A percentile compares a stretch with the other conserved stretches of the same genome.
Evolutionary conservation across 1,140 invertebrate species (phyloP).

Genomic region (Drosophila subpulchrella): DNA sequence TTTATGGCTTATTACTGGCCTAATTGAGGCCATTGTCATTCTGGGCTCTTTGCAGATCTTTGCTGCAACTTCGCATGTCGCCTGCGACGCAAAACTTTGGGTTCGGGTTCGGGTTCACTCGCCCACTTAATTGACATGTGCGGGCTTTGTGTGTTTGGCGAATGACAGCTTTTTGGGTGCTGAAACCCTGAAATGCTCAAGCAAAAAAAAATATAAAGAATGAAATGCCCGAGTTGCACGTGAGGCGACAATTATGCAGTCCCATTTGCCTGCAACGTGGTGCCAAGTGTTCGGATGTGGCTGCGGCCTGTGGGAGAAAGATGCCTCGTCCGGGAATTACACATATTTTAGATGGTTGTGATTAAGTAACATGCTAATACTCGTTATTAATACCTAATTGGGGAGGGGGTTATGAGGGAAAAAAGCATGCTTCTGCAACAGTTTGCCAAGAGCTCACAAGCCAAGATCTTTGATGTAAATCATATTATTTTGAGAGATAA

Average conservation of each 20-base stretch:
- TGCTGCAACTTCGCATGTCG: constrained; percentile 65
- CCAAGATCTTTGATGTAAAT: constrained; percentile 6
- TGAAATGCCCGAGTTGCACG: constrained; percentile 66
- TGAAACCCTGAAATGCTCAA: constrained; percentile 29
- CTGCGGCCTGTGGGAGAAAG: constrained; percentile 21
- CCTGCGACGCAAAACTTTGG: constrained; percentile 32
- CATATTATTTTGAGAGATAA: not conserved
- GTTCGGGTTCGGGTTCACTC: constrained; percentile 64
- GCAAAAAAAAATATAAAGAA: not conserved
- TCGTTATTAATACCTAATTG: constrained; percentile 25
- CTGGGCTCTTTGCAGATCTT: constrained; percentile 45
- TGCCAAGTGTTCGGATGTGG: constrained; percentile 44
- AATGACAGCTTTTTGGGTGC: constrained; percentile 64
- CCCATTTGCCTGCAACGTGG: constrained; percentile 47
- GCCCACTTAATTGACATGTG: constrained; percentile 75
- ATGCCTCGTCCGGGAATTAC: constrained; percentile 32
- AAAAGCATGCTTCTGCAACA: not conserved
- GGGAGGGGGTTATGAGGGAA: not conserved
- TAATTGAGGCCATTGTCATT: constrained; percentile 80
- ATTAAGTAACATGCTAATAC: constrained; percentile 35
- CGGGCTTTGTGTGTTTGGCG: constrained; percentile 28
- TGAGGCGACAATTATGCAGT: constrained; percentile 70
- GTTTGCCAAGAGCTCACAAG: constrained; percentile 14
- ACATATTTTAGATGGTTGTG: constrained; percentile 35
- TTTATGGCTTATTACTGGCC: constrained; percentile 77